Conservation (phyloP, 2,888 invertebrate genomes). For the Archips xylosteana region DNA sequence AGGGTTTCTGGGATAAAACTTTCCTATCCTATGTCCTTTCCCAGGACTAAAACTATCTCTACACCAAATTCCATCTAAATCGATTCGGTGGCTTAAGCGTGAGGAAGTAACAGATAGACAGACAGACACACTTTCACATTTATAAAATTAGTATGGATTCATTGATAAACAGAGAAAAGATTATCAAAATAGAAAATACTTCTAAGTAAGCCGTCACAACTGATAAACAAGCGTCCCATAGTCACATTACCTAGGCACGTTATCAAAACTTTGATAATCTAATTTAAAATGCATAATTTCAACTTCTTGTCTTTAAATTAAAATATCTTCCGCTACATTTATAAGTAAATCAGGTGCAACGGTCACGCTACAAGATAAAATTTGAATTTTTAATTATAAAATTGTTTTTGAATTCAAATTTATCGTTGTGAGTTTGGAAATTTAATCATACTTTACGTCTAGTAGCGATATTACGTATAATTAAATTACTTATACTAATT, state of each 20-base stretch:
- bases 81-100: too few relatives aligned
- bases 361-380: conserved; percentile 27
- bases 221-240: neutral
- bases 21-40: too few relatives aligned
- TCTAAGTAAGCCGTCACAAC: neutral
- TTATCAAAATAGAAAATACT: neutral
- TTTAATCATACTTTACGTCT: conserved; percentile 24
- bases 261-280: conserved; percentile 29
- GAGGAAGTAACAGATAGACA: too few relatives aligned
- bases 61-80: too few relatives aligned
- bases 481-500: conserved; percentile 3
- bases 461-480: conserved; percentile 17
- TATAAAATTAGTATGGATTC: too few relatives aligned
- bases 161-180: neutral
- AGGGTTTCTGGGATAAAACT: too few relatives aligned
- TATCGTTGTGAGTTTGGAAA: conserved; percentile 7
- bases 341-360: conserved; percentile 31
- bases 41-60: too few relatives aligned
- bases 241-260: neutral
- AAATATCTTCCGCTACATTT: conserved; percentile 32
- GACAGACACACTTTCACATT: too few relatives aligned
- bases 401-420: conserved; percentile 27
- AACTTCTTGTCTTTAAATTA: conserved; percentile 21
- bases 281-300: conserved; percentile 32
- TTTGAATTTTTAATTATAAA: conserved; percentile 33